Percentiles rank a stretch among this genome's conserved stretches.
Conservation (phyloP, 2,888 invertebrate genomes). For the Drosophila incognita region DNA sequence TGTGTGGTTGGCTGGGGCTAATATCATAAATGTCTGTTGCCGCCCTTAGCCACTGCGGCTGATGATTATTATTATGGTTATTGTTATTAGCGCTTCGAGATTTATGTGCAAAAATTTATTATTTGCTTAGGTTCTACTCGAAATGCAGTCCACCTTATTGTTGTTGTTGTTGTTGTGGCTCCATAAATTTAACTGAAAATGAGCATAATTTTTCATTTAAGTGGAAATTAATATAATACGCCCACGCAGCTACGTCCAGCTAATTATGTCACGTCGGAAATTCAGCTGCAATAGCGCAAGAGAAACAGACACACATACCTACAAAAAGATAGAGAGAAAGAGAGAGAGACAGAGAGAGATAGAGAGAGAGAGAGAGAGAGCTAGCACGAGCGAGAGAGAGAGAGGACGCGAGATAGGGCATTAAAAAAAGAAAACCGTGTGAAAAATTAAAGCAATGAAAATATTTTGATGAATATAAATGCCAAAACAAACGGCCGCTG, state of each 20-base stretch:
- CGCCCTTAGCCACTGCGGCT: conserved; percentile 46
- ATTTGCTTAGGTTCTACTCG: conserved; percentile 42
- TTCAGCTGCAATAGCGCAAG: conserved; percentile 3
- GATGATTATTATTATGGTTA: conserved; percentile 79
- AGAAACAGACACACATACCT: too few relatives aligned
- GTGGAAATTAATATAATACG: conserved; percentile 79
- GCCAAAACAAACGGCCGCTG: conserved; percentile 55
- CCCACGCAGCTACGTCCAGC: conserved; percentile 53
- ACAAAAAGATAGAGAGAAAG: not conserved
- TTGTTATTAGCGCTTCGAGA: conserved; percentile 74
- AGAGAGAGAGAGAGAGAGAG: not conserved
- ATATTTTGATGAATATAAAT: conserved; percentile 60
- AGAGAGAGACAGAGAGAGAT: not conserved
- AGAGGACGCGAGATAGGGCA: not conserved
- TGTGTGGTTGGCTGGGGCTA: conserved; percentile 23
- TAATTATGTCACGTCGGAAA: conserved; percentile 75
- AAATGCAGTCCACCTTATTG: conserved; percentile 7
- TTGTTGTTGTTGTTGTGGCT: conserved; percentile 15
- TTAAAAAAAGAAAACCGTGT: conserved; percentile 14
- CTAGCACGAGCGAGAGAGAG: not conserved
- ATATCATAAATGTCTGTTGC: conserved; percentile 54
- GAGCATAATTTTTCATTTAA: conserved; percentile 80
- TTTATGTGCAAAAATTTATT: conserved; percentile 72
- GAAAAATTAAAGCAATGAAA: conserved; percentile 52
- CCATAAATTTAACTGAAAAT: conserved; percentile 71